Base-by-base conservation (phyloP, 2,888 invertebrate genomes). In the Lasioglossum calceatum region DNA sequence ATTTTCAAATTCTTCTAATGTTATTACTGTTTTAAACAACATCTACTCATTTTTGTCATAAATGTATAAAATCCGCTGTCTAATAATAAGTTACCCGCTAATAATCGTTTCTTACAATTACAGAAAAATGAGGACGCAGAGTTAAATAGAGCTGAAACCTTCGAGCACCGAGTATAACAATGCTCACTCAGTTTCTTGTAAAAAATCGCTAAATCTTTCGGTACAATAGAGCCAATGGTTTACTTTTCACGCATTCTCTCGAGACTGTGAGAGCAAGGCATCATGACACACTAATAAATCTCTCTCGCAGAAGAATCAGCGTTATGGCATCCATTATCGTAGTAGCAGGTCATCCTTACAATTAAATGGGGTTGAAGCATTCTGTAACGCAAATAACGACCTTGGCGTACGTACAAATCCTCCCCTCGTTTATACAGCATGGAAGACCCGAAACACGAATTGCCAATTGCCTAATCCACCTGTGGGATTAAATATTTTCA, bases 341-440 rank as follows among this genome's bases (percentile, higher is more conserved):
- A 16, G 61, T 84, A 79, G 64, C 80, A 50, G 85, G 81, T 84
- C 84, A 84, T 71, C 77, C 64, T 64, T 73, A n/a, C n/a, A 58
- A n/a, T 58, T 58, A 71, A 32, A 71, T n/a, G 39, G 61, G 23
- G 44, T 54, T 54, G 72, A 54, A 32, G n/a, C 19, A 54, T 58
- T 64, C 82, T 77, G 71, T 89, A 86, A 87, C 82, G 85, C 89
- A 81, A 84, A 89, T 90, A 88, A 87, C 88, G 85, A 81, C 87
- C 84, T 90, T 92, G 92, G 92, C 92, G 90, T 88, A 82, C 85
- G 88, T 90, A 91, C 91, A 92, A 90, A 39, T 36, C 10, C 36
- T 36, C 23, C 19, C 67, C 19, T 39, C 0, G 36, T 19, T 36
- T 67, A 36, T 36, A 67, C 36, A 39, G 67, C 23, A 39, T 10